Evolutionary conservation across 2,888 invertebrate genomes (phyloP), one percentile per base, ranked within the genome.

Genomic region (Ormyrus rosae): DNA sequence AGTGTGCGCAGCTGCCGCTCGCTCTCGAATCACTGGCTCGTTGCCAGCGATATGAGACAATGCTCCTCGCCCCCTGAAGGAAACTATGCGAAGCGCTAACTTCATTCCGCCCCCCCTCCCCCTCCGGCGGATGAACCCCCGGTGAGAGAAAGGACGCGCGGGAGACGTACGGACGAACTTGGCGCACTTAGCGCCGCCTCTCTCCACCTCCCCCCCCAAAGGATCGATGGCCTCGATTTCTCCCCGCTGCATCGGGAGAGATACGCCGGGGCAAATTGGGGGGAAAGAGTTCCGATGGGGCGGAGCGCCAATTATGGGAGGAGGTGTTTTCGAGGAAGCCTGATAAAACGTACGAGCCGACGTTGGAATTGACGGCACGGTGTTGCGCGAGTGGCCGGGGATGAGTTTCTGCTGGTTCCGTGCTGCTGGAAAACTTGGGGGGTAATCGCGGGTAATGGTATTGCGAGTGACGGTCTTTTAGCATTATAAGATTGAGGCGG

Each of bases 11-110:
- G 61, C 76, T 69, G 67, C 45, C 11, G 19, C 65, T 34, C 2
- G 46, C 5, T 10, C 5, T 10, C 55, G 55, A 45, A 34, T 46
- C 73, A 68, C 68, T 78, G 78, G 78, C 72, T 56, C 73, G 13
- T 45, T 73, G 78, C 78, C 78, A 78, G 45, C 46, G 68, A 78
- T 77, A 67, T 65, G 78, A 68, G 78, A 68, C 78, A 72, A 78
- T 73, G 63, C 78, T 10, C 65, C n/a, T 19, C 4, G 34, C 19
- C 19, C 19, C 19, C 19, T 19, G 19, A 19, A n/a, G 8, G 55
- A 34, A 68, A 77, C 70, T 69, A 68, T 68, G 69, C 69, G 56
- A 48, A 34, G 50, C 77, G 48, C 76, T 69, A 76, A 76, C 75
- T 75, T 60, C 67, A 75, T 75, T 60, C 50, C 65, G 11, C 5